Evolutionary conservation across 2,888 invertebrate species (phyloP).

Genomic region (Omphaloscelis lunosa): DNA sequence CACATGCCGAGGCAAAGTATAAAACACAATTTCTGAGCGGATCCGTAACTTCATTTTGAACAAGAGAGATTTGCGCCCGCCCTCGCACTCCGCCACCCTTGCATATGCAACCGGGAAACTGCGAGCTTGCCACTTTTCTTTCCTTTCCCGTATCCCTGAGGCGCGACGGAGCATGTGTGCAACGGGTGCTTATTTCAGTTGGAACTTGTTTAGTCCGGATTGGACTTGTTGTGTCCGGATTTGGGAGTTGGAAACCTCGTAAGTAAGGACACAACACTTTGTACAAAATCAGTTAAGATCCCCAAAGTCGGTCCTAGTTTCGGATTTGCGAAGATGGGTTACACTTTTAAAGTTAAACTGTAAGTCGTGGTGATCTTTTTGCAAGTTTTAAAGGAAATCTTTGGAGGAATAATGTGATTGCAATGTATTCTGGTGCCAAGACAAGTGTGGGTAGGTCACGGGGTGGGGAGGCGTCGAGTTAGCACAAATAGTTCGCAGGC

Average conservation of each 20-base stretch:
- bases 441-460: slow-evolving; percentile 66
- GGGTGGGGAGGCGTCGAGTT: slow-evolving; percentile 74
- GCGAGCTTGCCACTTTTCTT: slow-evolving; percentile 80
- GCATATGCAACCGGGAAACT: slow-evolving; percentile 82
- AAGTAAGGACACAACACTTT: slow-evolving; percentile 74
- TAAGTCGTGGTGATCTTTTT: slow-evolving; percentile 58
- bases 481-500: slow-evolving; percentile 77
- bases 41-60: slow-evolving; percentile 88
- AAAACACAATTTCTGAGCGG: slow-evolving; percentile 85
- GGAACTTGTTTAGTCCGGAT: slow-evolving; percentile 86
- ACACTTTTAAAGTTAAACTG: slow-evolving; percentile 59
- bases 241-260: slow-evolving; percentile 79
- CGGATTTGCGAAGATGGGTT: slow-evolving; percentile 53
- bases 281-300: slow-evolving; percentile 74
- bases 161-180: slow-evolving; percentile 84
- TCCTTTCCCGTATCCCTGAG: slow-evolving; percentile 79
- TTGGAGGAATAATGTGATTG: slow-evolving; percentile 66
- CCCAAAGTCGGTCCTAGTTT: slow-evolving; percentile 58
- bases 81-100: slow-evolving; percentile 70
- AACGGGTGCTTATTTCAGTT: slow-evolving; percentile 85
- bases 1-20: slow-evolving; percentile 82
- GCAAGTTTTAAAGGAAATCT: slow-evolving; percentile 45
- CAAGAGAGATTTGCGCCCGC: slow-evolving; percentile 83
- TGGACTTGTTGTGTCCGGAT: slow-evolving; percentile 84
- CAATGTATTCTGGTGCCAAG: slow-evolving; percentile 77